Percentiles rank a stretch among this genome's conserved stretches.
These are phyloP conservation scores for Mionectes olivaceus DNA, from an alignment of 2,797 vertebrate genomes.

Conservation along the genomic window DNA sequence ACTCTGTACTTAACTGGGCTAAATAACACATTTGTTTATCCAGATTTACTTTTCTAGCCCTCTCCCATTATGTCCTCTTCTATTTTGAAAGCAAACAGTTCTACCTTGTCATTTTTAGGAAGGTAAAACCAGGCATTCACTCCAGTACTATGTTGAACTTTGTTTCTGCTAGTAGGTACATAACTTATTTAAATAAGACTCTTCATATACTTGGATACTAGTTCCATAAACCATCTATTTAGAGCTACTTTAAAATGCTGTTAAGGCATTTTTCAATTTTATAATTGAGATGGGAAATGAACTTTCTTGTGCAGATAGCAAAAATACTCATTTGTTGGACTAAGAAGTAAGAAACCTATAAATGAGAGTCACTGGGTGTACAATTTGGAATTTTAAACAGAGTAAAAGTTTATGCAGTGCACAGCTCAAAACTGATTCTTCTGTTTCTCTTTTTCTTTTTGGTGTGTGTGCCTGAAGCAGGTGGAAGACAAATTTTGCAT, in stretches of 20 bases:
- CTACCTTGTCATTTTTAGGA: background rate
- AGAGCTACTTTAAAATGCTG: background rate
- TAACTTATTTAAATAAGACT: background rate
- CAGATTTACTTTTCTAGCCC: background rate
- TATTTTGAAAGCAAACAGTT: background rate
- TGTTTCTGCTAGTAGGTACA: background rate
- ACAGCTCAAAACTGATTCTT: background rate
- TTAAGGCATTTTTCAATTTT: background rate
- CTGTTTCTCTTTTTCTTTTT: background rate
- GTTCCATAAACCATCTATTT: background rate
- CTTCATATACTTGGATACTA: background rate
- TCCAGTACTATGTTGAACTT: background rate
- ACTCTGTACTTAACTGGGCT: background rate
- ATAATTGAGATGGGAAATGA: background rate
- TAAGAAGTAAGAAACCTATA: background rate
- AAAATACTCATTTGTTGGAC: background rate
- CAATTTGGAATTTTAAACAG: background rate
- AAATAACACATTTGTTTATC: background rate
- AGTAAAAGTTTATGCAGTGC: rapidly evolving
- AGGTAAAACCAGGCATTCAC: background rate
- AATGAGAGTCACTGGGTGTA: background rate
- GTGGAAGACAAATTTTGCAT: background rate
- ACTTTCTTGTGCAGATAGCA: background rate
- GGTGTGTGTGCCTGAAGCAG: background rate
- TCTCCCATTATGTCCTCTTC: background rate